phyloP scores from a whole-genome alignment of 2,113 vertebrate species.

The Xenopus laevis region DNA sequence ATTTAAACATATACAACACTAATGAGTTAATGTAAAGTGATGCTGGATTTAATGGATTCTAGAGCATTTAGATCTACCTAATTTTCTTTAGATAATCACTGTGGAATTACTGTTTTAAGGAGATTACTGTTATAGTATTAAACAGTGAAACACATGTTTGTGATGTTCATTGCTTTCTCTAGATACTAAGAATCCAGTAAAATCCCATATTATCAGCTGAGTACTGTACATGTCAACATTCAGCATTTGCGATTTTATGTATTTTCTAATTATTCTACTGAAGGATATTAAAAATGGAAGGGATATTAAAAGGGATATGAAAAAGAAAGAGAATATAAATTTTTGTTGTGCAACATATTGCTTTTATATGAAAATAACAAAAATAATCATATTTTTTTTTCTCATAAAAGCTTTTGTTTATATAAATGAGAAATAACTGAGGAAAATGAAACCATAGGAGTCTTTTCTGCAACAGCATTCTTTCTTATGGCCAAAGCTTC shows the following conservation, averaged over 20 bases:
- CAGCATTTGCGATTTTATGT: constrained; percentile 30
- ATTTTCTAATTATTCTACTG: constrained; percentile 39
- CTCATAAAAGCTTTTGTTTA: no score
- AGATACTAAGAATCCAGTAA: constrained; percentile 40
- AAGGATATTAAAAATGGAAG: constrained; percentile 32
- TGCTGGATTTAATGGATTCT: constrained; percentile 39
- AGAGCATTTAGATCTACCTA: constrained; percentile 31
- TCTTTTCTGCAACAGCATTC: no score
- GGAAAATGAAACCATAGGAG: no score
- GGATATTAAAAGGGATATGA: constrained; percentile 9
- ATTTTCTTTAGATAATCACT: constrained; percentile 47
- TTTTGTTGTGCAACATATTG: constrained; percentile 27
- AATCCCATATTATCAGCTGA: constrained; percentile 43
- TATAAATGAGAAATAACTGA: no score
- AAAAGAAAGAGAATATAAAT: constrained; percentile 21
- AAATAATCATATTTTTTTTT: no score
- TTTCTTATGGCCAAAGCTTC: no score
- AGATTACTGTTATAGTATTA: constrained; percentile 44
- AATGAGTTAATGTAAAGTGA: constrained; percentile 39
- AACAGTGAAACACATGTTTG: constrained; percentile 29
- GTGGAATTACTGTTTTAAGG: constrained; percentile 46
- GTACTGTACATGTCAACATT: constrained; percentile 19
- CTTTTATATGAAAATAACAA: constrained; percentile 25
- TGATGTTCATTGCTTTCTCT: constrained; percentile 41
- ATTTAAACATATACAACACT: constrained; percentile 4